Evolutionary conservation across 2,888 invertebrate species (phyloP).

Genomic region (Callosobruchus maculatus): DNA sequence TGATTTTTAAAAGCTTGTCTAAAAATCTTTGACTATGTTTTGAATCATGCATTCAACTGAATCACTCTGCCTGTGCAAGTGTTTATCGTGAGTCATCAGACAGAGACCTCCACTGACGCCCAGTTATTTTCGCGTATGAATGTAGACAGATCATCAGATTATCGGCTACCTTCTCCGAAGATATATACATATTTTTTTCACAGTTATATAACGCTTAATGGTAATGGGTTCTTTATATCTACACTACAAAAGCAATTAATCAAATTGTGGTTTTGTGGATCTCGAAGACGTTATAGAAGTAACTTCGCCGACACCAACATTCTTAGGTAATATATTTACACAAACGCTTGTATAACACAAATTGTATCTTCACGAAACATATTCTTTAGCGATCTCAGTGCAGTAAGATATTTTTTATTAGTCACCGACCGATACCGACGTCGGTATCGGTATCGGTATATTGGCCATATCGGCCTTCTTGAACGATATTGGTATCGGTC

Average conservation of each 20-base stretch:
- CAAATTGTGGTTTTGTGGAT: not conserved
- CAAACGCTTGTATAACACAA: not conserved
- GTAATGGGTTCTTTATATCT: not conserved
- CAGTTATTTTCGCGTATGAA: too few species aligned
- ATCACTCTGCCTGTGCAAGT: too few species aligned
- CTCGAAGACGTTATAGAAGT: not conserved
- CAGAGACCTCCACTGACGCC: too few species aligned
- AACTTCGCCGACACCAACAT: not conserved
- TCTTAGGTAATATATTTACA: not conserved
- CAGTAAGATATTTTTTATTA: too few species aligned
- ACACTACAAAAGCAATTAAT: not conserved
- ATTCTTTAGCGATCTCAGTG: not conserved
- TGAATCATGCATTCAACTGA: too few species aligned
- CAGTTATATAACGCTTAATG: not conserved
- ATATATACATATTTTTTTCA: not conserved
- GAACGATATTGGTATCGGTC: too few species aligned
- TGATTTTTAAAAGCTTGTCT: too few species aligned
- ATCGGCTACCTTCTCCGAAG: not conserved
- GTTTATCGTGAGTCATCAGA: too few species aligned
- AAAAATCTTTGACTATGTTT: too few species aligned
- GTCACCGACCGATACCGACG: too few species aligned
- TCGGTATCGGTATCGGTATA: too few species aligned
- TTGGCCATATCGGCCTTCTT: too few species aligned
- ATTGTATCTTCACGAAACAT: not conserved
- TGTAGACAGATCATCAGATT: not conserved